phyloP scores from a whole-genome alignment of 1,140 invertebrate genomes.

The Drosophila sp. region DNA sequence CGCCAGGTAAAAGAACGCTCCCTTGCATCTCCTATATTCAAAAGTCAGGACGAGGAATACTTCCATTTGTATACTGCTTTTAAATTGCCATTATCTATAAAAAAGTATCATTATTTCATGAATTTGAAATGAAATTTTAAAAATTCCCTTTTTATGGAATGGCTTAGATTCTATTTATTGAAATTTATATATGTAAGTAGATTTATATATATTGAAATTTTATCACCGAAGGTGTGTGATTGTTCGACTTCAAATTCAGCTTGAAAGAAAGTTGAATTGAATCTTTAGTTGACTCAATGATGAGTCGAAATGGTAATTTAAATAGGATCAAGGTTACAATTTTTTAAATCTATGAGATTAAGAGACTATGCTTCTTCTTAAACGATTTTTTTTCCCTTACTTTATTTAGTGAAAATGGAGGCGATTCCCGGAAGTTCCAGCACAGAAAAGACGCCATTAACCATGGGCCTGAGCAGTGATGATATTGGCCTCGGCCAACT shows the following conservation, averaged over 20 bases:
- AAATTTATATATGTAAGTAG: no score
- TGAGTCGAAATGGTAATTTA: background rate
- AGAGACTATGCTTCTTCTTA: background rate
- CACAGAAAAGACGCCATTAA: conserved; percentile 41
- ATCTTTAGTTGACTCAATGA: background rate
- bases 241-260: no score
- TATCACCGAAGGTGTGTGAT: no score
- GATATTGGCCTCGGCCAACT: conserved; percentile 43
- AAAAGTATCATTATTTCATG: no score
- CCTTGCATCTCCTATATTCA: background rate
- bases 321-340: background rate
- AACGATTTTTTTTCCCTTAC: background rate
- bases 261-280: background rate
- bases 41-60: background rate
- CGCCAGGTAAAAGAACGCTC: conserved; percentile 39
- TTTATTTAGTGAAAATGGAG: conserved; percentile 60
- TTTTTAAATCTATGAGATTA: background rate
- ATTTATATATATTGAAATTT: no score
- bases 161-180: no score
- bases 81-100: no score
- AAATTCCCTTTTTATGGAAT: no score
- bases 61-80: no score
- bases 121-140: no score
- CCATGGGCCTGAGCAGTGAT: conserved; percentile 39
- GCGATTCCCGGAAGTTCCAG: conserved; percentile 26